phyloP scores from a whole-genome alignment of 2,888 invertebrate species.

The Stenodera caucasica region DNA sequence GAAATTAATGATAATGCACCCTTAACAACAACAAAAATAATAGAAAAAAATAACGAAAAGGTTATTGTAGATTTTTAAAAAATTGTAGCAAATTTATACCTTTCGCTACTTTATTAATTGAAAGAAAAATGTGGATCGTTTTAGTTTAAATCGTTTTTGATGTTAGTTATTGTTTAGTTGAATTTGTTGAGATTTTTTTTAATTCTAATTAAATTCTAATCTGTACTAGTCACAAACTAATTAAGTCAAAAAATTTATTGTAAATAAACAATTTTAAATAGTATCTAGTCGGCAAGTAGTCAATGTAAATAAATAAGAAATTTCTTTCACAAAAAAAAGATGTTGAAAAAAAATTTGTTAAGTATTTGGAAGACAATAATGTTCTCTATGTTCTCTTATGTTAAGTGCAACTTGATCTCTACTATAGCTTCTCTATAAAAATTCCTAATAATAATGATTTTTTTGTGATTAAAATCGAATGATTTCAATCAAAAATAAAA shows the following conservation, averaged over 20 bases:
- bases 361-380: slow-evolving; percentile 47
- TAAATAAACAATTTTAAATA: slow-evolving; percentile 19
- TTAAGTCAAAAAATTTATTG: slow-evolving; percentile 15
- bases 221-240: slow-evolving; percentile 13
- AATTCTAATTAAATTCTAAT: neutral
- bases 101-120: slow-evolving; percentile 25
- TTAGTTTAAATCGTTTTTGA: slow-evolving; percentile 24
- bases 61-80: slow-evolving; percentile 37
- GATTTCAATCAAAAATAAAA: too few relatives aligned
- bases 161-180: slow-evolving; percentile 12
- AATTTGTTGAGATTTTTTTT: slow-evolving; percentile 1
- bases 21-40: slow-evolving; percentile 20
- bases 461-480: too few relatives aligned
- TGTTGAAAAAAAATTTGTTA: slow-evolving; percentile 26
- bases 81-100: slow-evolving; percentile 29
- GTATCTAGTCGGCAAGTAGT: slow-evolving; percentile 23
- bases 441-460: too few relatives aligned
- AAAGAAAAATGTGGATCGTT: too few relatives aligned
- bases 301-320: slow-evolving; percentile 30
- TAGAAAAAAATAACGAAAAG: slow-evolving; percentile 21
- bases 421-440: neutral
- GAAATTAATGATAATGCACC: slow-evolving; percentile 38
- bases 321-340: slow-evolving; percentile 20
- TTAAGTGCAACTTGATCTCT: neutral
- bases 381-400: slow-evolving; percentile 30